These are phyloP conservation scores for Hirudo medicinalis DNA, from an alignment of 1,140 invertebrate species.

Conservation along the genomic window DNA sequence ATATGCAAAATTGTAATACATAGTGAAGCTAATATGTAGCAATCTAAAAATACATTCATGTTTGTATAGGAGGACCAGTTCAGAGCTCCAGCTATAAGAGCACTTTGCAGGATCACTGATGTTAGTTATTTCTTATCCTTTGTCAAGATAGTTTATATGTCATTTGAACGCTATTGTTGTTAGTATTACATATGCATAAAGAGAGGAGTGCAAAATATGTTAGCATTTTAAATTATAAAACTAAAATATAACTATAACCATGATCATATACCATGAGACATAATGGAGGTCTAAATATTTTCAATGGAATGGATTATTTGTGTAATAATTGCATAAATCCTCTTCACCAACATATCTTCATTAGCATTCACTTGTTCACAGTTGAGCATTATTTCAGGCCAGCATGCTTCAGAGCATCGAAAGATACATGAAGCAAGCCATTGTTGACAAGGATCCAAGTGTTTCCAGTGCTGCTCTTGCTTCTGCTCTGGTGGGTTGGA, in stretches of 20 bases:
- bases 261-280: no score
- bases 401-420: conserved; percentile 94
- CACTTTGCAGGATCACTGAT: conserved; percentile 93
- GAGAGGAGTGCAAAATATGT: no score
- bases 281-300: no score
- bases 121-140: conserved; percentile 39
- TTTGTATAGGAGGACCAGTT: conserved; percentile 68
- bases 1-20: background rate
- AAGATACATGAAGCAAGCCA: conserved; percentile 98
- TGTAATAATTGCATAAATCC: no score
- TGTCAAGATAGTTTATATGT: background rate
- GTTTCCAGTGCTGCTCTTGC: conserved; percentile 92
- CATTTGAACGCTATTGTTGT: background rate
- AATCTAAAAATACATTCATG: background rate
- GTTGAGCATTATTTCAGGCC: conserved; percentile 34
- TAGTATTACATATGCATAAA: no score
- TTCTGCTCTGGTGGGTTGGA: conserved; percentile 48
- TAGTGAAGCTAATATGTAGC: background rate
- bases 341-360: no score
- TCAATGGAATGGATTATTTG: no score
- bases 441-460: conserved; percentile 80
- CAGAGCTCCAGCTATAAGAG: conserved; percentile 83
- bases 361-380: no score
- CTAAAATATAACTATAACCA: no score
- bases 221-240: no score